Evolutionary conservation across 2,888 invertebrate genomes (phyloP).

Genomic region (Idaea dimidiata): DNA sequence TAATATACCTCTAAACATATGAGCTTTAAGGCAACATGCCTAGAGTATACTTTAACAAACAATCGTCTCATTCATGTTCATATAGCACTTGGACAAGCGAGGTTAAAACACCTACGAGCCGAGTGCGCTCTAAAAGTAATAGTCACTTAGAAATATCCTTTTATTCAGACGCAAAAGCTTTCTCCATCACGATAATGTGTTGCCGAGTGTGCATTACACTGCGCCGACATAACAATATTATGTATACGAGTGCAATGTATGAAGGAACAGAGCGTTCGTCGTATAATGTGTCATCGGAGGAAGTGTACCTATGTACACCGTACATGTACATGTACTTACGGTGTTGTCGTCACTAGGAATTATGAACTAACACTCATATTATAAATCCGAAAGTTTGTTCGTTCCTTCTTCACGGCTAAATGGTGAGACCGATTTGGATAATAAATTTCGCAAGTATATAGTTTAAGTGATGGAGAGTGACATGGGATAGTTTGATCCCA

Average conservation of each 20-base stretch:
- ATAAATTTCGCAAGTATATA: not conserved
- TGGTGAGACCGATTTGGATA: not conserved
- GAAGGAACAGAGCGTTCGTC: slow-evolving; percentile 27
- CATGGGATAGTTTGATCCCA: no score
- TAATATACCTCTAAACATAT: slow-evolving; percentile 15
- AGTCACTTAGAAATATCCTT: slow-evolving; percentile 31
- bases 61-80: slow-evolving; percentile 25
- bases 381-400: no score
- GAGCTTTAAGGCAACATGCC: slow-evolving; percentile 24
- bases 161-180: slow-evolving; percentile 38
- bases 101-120: slow-evolving; percentile 10
- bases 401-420: not conserved
- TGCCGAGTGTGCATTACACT: slow-evolving; percentile 43
- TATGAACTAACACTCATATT: no score
- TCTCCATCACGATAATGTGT: slow-evolving; percentile 40
- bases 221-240: slow-evolving; percentile 44
- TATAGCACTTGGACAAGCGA: slow-evolving; percentile 16
- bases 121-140: slow-evolving; percentile 26
- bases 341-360: slow-evolving; percentile 21
- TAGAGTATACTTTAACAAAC: slow-evolving; percentile 28
- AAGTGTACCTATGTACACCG: slow-evolving; percentile 33
- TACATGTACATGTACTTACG: slow-evolving; percentile 14
- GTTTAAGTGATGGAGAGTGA: not conserved
- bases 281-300: slow-evolving; percentile 44
- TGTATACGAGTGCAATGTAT: slow-evolving; percentile 32